A percentile compares a stretch with the other conserved stretches of the same genome.
These are phyloP conservation scores for Aquatica leii DNA, from an alignment of 2,888 invertebrate species.

Conservation along the genomic window DNA sequence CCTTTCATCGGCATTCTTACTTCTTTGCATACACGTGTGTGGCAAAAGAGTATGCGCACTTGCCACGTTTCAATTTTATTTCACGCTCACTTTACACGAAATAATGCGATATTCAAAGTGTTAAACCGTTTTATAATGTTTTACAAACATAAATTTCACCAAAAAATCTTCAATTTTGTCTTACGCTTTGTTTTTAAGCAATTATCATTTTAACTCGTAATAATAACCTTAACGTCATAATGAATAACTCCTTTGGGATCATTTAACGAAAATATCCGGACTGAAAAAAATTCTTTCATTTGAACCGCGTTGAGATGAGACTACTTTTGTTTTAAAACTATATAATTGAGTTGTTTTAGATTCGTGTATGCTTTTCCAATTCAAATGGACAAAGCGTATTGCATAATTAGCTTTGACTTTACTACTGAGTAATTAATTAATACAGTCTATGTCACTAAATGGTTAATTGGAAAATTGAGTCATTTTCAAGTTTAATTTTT, in stretches of 20 bases:
- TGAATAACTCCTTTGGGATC: constrained; percentile 1
- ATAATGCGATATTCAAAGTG: neutral
- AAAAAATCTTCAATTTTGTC: neutral
- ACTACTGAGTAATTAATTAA: constrained; percentile 2
- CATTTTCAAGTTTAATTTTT: neutral
- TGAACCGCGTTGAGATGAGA: too few species aligned
- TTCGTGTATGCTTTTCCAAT: constrained; percentile 10
- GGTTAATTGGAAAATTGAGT: constrained; percentile 15
- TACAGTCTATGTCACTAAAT: neutral
- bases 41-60: neutral
- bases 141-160: neutral
- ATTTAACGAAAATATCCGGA: neutral
- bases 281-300: neutral
- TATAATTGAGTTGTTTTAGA: neutral
- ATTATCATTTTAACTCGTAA: constrained; percentile 2
- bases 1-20: neutral
- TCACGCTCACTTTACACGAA: neutral
- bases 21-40: neutral
- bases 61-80: neutral
- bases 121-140: neutral
- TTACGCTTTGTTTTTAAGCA: neutral
- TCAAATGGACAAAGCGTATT: neutral
- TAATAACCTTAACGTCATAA: constrained; percentile 4
- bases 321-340: neutral
- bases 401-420: constrained; percentile 13